Evolutionary conservation across 1,140 invertebrate genomes (phyloP).

Genomic region (Pseudomyrmex gracilis): DNA sequence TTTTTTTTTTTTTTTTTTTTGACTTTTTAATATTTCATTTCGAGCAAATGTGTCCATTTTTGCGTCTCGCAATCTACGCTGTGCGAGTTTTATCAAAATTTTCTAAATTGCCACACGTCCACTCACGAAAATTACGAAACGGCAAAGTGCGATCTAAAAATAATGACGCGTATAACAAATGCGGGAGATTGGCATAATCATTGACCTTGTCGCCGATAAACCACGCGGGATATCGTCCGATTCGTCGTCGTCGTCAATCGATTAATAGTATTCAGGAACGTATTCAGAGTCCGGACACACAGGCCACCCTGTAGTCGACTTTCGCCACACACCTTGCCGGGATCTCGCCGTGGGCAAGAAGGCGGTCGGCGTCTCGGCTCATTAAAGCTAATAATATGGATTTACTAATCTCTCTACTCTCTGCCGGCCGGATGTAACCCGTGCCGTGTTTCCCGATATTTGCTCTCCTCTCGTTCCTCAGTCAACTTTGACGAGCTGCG

Average conservation of each 20-base stretch:
- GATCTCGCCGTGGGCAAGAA: conserved; percentile 77
- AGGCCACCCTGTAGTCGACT: conserved; percentile 79
- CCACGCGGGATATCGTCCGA: conserved; percentile 39
- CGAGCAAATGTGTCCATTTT: no score
- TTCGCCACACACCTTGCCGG: conserved; percentile 79
- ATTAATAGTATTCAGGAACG: conserved; percentile 74
- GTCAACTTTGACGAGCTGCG: conserved; percentile 30
- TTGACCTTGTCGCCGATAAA: conserved; percentile 23
- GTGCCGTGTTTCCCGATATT: conserved; percentile 37
- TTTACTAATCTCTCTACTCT: conserved; percentile 80
- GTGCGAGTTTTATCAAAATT: neutral
- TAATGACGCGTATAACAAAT: neutral
- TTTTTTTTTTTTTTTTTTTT: neutral
- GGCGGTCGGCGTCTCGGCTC: conserved; percentile 79
- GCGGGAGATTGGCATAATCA: neutral
- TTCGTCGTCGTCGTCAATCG: conserved; percentile 72
- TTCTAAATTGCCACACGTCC: neutral
- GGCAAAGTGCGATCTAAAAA: neutral
- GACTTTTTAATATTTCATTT: neutral
- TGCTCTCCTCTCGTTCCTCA: conserved; percentile 3
- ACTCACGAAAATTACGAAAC: neutral
- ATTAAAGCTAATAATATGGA: conserved; percentile 84
- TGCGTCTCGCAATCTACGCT: neutral
- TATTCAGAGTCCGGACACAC: conserved; percentile 64
- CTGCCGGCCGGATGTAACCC: conserved; percentile 56